A percentile compares a stretch with the other conserved stretches of the same genome.
phyloP scores from a whole-genome alignment of 2,888 invertebrate genomes.

The Rhingia campestris region DNA sequence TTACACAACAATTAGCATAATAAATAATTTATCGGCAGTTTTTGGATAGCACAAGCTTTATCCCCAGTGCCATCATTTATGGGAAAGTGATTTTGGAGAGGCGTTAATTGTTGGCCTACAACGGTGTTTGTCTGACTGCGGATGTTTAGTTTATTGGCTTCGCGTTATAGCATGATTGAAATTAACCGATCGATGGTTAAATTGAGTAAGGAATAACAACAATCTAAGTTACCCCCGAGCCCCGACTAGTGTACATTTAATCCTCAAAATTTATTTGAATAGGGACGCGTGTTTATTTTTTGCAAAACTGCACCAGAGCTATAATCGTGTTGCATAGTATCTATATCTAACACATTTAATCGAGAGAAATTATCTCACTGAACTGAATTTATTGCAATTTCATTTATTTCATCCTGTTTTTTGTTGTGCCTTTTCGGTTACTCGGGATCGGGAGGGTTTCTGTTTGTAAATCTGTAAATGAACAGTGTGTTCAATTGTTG shows the following conservation, averaged over 20 bases:
- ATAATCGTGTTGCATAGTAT: background rate
- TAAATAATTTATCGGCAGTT: conserved; percentile 36
- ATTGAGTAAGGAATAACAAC: conserved; percentile 12
- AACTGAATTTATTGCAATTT: conserved; percentile 40
- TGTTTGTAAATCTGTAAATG: conserved; percentile 40
- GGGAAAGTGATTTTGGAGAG: conserved; percentile 29
- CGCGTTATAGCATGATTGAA: conserved; percentile 27
- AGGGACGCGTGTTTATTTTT: background rate
- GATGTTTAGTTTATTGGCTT: conserved; percentile 44
- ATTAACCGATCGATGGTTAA: conserved; percentile 36
- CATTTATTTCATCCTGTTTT: conserved; percentile 14
- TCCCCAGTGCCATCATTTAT: conserved; percentile 27
- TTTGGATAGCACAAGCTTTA: conserved; percentile 26
- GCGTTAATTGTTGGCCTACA: conserved; percentile 43
- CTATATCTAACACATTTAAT: conserved; percentile 7
- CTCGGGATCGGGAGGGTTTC: no score
- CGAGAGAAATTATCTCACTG: conserved; percentile 1
- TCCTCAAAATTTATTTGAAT: conserved; percentile 27
- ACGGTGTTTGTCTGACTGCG: conserved; percentile 8
- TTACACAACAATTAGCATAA: conserved; percentile 60
- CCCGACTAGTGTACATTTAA: conserved; percentile 1
- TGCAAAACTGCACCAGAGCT: background rate
- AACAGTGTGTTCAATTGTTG: background rate
- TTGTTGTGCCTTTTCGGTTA: no score
- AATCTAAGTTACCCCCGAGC: conserved; percentile 1